Evolutionary conservation across 2,797 vertebrate species (phyloP).

Genomic region (Girardinus metallicus): DNA sequence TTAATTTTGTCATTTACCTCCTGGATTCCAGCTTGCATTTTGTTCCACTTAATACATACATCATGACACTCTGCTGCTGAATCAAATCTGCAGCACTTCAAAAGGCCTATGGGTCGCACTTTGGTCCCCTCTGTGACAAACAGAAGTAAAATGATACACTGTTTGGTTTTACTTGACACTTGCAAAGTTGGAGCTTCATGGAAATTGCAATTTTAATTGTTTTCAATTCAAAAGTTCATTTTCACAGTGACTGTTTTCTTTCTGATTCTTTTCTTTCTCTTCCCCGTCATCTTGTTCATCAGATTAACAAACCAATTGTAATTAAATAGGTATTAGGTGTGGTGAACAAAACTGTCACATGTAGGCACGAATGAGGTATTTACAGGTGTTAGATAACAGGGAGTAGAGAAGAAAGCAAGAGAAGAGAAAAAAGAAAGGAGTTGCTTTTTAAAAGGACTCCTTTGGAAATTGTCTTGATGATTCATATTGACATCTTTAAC

Average conservation of each 20-base stretch:
- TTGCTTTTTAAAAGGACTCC: conserved; percentile 3
- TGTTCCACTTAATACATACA: no score
- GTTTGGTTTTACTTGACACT: not conserved
- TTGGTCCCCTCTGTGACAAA: not conserved
- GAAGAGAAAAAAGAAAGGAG: not conserved
- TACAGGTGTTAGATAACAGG: conserved; percentile 25
- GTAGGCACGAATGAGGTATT: conserved; percentile 21
- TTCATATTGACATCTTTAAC: conserved; percentile 32
- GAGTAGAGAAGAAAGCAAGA: not conserved
- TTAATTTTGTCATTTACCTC: no score
- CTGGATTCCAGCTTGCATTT: no score
- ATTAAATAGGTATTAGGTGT: not conserved
- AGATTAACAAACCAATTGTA: conserved; percentile 2
- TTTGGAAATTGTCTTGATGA: conserved; percentile 24
- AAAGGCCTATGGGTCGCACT: not conserved
- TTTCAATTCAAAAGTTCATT: not conserved
- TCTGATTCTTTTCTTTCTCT: not conserved
- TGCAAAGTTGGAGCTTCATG: not conserved
- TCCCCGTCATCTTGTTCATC: conserved; percentile 6
- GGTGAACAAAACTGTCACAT: conserved; percentile 10
- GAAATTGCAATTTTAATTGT: not conserved
- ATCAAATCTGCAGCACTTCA: not conserved
- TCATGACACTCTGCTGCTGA: not conserved
- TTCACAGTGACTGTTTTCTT: not conserved
- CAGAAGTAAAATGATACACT: not conserved